Conservation (phyloP, 2,888 invertebrate species). For the Schizotus pectinicornis region DNA sequence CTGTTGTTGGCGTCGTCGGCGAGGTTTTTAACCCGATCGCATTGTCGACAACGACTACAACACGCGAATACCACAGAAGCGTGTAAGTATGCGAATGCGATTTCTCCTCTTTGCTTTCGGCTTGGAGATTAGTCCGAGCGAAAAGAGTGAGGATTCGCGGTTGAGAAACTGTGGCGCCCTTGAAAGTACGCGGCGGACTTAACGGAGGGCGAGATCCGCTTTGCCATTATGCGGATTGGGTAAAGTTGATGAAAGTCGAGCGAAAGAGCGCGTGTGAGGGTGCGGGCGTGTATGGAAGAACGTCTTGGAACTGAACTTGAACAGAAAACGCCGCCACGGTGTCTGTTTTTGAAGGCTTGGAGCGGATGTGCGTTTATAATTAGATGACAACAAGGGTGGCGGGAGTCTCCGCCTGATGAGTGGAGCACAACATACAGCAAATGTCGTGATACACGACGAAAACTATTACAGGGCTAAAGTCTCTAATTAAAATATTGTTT, state of each 20-base stretch:
- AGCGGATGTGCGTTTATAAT: slow-evolving; percentile 42
- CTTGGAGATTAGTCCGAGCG: background rate
- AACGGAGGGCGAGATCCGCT: slow-evolving; percentile 12
- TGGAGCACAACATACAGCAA: slow-evolving; percentile 30
- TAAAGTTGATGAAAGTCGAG: background rate
- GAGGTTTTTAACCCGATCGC: slow-evolving; percentile 21
- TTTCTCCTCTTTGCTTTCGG: slow-evolving; percentile 2
- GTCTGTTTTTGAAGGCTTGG: slow-evolving; percentile 28
- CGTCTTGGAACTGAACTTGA: slow-evolving; percentile 22
- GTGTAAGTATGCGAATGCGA: slow-evolving; percentile 5
- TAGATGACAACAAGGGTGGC: slow-evolving; percentile 31
- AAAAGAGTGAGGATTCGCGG: slow-evolving; percentile 2
- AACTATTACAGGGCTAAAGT: slow-evolving; percentile 8
- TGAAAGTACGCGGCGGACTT: slow-evolving; percentile 1
- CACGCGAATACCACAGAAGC: slow-evolving; percentile 13
- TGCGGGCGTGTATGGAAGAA: slow-evolving; percentile 10
- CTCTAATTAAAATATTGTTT: no score
- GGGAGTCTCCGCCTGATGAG: slow-evolving; percentile 27
- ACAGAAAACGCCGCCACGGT: slow-evolving; percentile 9
- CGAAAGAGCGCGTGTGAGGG: slow-evolving; percentile 16
- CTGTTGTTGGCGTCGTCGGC: slow-evolving; percentile 16
- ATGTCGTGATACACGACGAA: slow-evolving; percentile 32
- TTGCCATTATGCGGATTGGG: background rate
- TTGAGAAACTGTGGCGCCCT: slow-evolving; percentile 10
- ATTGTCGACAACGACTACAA: slow-evolving; percentile 12